Base-by-base conservation (phyloP, 2,888 invertebrate species). In the Boloria selene region DNA sequence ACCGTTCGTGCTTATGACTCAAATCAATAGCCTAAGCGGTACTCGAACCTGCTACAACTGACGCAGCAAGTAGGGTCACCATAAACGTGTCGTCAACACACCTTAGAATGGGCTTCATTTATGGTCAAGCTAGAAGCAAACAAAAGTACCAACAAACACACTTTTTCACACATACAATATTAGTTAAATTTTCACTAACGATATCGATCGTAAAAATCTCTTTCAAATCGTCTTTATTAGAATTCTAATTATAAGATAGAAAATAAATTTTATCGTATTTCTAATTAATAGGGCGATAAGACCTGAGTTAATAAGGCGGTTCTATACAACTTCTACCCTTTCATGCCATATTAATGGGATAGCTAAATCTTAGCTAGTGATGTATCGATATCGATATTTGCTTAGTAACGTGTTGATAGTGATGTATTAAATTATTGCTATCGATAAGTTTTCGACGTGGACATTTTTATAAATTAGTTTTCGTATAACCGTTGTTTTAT, bases 371-470 rank as follows among this genome's bases (percentile, higher is more conserved):
- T 51, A 50, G 42, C 31, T 47, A 69, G 69, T 66, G 69, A 64
- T 69, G 69, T 62, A 45, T 17, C 38, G 42, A 45, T 60, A 60
- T 67, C 68, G 68, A 70, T 70, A 65, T 55, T 69, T 67, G 61
- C 54, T 60, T 55, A 42, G 54, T 53, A 54, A 17, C 6, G 31
- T 45, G 52, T 42, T 13, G 14, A 50, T 66, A 50, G 61, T 56
- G 64, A 54, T 55, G 61, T 17, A 13, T 51, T 51, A 14, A 16
- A 14, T 49, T 13, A 17, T 6, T n/a, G 38, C 42, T 58, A 53
- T 58, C 58, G 58, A 62, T 10, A 10, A 38, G 7, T 38, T 38
- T 38, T 38, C 31, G 10, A 10, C 31, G 31, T 38, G 31, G 10
- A 38, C 7, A 7, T 1, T 10, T 38, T 38, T 38, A 38, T 10